These are phyloP conservation scores for Pachymerium ferrugineum DNA, from an alignment of 2,888 invertebrate genomes.

Conservation along the genomic window DNA sequence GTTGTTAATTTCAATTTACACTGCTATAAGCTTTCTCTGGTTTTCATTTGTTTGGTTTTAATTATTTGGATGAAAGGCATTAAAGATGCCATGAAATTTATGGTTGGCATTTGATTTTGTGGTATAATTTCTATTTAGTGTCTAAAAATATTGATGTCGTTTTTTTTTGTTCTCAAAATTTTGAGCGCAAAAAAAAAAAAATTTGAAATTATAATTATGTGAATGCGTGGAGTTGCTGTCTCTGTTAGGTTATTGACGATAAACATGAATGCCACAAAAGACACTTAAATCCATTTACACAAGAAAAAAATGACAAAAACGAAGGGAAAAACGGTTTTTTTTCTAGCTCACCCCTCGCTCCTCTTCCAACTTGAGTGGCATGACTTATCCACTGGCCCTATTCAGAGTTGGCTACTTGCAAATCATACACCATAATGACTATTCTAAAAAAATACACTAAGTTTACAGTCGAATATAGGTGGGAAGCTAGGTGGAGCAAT, in stretches of 20 bases:
- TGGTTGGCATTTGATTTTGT: background rate
- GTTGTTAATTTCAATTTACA: background rate
- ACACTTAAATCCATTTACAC: constrained; percentile 28
- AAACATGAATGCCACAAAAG: constrained; percentile 7
- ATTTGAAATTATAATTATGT: background rate
- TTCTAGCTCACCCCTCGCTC: background rate
- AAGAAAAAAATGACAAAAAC: background rate
- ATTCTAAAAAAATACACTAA: constrained; percentile 14
- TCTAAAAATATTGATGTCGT: background rate
- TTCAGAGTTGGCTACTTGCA: background rate
- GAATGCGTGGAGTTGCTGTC: constrained; percentile 30
- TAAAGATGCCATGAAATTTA: background rate
- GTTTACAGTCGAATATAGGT: constrained; percentile 8
- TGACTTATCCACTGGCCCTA: constrained; percentile 31
- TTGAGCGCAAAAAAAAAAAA: background rate
- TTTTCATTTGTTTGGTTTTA: background rate
- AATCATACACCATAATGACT: constrained; percentile 13
- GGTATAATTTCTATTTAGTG: background rate
- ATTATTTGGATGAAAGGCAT: background rate
- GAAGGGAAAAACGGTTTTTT: background rate
- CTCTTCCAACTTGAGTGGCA: constrained; percentile 6
- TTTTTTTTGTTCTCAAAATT: background rate
- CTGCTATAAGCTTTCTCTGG: background rate
- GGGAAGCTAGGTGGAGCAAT: background rate
- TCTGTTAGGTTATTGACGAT: constrained; percentile 29